Evolutionary conservation across 1,140 invertebrate species (phyloP), one percentile per base, ranked within the genome.

Genomic region (Conus betulinus): DNA sequence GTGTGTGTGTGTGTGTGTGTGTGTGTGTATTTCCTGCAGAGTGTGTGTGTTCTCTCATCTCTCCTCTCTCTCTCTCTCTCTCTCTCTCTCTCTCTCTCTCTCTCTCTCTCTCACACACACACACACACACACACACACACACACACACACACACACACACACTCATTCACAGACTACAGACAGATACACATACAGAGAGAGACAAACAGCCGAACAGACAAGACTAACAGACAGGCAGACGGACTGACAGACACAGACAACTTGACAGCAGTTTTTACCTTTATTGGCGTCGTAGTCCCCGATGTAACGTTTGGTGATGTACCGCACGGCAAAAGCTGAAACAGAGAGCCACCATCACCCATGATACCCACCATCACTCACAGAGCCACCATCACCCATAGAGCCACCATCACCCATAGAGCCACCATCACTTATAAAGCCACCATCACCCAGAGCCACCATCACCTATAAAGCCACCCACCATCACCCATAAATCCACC

Each of bases 321-420:
- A 93, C n/a, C 93, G 86, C 1, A 93, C 93, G 20, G 91, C 91
- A 85, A 93, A 93, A 0, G 93, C 93, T 93, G 91, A 87, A 93
- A 23, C 82, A 52, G 87, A 84, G 20, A 11, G 23, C 23, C 17
- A 82, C 79, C 27, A 51, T 15, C 11, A 13, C 20, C 20, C 11
- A 67, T 23, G 1, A 23, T 15, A 67, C 60, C 20, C 13, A 67
- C 11, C 60, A 67, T 67, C 20, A 13, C 20, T 3, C 20, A 67
- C 1, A 67, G 1, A 3, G 1, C 60, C 39, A 39, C 39, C 39
- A 39, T 39, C 39, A 39, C 39, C 3, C 39, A 39, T 39, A 39
- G 39, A 39, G 39, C 39, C 39, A 39, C 39, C 39, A 39, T 39
- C 0, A 39, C 39, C 39, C 39, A 39, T 39, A 39, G 39, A 39